Evolutionary conservation across 2,888 invertebrate genomes (phyloP).

Genomic region (Eucera pruinosa): DNA sequence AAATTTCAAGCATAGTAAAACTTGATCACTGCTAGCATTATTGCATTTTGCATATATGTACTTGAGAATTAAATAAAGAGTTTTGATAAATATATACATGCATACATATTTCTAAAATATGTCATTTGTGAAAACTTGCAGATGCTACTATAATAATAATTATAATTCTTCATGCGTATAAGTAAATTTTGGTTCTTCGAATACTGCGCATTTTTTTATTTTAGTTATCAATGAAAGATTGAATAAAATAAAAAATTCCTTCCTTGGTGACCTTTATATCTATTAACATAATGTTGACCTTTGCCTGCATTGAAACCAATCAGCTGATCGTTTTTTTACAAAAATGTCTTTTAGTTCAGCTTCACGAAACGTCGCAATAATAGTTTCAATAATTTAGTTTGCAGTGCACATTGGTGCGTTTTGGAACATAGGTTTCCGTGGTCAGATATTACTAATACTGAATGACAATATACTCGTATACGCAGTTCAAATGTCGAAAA

Average conservation of each 20-base stretch:
- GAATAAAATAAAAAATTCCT: constrained; percentile 12
- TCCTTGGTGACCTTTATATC: constrained; percentile 47
- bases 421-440: constrained; percentile 5
- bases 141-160: background rate
- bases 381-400: constrained; percentile 22
- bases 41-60: too few species aligned
- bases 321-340: constrained; percentile 40
- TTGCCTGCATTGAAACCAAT: constrained; percentile 31
- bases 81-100: too few species aligned
- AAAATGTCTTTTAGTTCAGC: constrained; percentile 27
- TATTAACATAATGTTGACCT: constrained; percentile 43
- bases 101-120: too few species aligned
- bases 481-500: constrained; percentile 7
- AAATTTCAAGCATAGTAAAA: too few species aligned
- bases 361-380: constrained; percentile 7
- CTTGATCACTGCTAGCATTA: too few species aligned
- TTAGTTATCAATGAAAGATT: constrained; percentile 1
- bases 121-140: too few species aligned
- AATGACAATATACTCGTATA: constrained; percentile 28
- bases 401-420: constrained; percentile 11
- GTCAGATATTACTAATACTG: constrained; percentile 13
- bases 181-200: background rate
- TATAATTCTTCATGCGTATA: constrained; percentile 8
- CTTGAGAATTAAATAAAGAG: too few species aligned
- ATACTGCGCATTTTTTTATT: background rate